Percentiles rank a stretch among this genome's conserved stretches.
Evolutionary conservation across 2,888 invertebrate genomes (phyloP).

Genomic region (Thymelicus lineola): DNA sequence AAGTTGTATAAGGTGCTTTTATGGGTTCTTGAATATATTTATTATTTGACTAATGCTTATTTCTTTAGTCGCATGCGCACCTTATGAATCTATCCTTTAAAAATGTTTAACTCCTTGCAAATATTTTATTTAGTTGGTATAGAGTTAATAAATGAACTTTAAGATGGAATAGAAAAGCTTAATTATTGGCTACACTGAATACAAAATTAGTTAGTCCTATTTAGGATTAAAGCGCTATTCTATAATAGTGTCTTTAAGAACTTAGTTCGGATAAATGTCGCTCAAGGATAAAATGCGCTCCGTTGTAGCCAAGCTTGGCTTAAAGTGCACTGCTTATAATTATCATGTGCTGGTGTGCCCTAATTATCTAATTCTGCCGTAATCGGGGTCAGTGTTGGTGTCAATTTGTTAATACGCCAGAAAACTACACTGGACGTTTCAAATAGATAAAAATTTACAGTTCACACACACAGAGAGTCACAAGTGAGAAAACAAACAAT

Average conservation of each 20-base stretch:
- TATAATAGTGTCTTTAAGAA: background rate
- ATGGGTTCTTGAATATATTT: conserved; percentile 42
- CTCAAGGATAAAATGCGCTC: background rate
- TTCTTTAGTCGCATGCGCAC: background rate
- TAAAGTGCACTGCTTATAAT: background rate
- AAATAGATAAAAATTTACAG: background rate
- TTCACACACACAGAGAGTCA: too few relatives aligned
- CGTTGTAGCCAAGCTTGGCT: background rate
- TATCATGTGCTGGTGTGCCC: background rate
- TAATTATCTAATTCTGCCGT: background rate
- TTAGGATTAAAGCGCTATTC: too few relatives aligned
- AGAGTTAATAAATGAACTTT: too few relatives aligned
- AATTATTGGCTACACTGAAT: too few relatives aligned
- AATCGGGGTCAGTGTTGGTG: conserved; percentile 4
- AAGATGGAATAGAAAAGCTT: too few relatives aligned
- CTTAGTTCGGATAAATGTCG: background rate
- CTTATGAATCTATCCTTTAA: too few relatives aligned
- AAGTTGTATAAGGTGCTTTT: conserved; percentile 74
- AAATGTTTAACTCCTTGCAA: too few relatives aligned
- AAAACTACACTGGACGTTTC: background rate
- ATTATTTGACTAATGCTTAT: background rate
- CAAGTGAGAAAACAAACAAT: too few relatives aligned
- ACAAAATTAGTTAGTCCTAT: too few relatives aligned
- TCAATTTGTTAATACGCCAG: background rate
- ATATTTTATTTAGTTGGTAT: too few relatives aligned